These are phyloP conservation scores for Chanos chanos DNA, from an alignment of 2,797 vertebrate species.

Conservation along the genomic window DNA sequence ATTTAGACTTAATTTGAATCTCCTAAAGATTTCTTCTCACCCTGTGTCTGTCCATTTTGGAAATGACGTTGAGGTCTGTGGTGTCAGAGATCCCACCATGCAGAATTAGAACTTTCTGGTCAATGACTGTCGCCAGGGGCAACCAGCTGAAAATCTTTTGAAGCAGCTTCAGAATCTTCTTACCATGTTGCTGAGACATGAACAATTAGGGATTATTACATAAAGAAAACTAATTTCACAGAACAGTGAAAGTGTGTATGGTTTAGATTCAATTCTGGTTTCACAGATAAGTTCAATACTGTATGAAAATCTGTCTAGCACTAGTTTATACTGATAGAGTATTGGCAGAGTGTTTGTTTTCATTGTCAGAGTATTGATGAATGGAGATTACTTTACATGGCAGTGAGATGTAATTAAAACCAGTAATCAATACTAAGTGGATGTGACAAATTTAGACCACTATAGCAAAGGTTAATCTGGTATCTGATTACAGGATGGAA, in stretches of 20 bases:
- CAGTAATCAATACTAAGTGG: background rate
- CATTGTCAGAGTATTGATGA: no score
- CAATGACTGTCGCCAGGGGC: slow-evolving; percentile 86
- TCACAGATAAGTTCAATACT: no score
- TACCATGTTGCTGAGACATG: slow-evolving; percentile 76
- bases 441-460: background rate
- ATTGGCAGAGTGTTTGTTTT: no score
- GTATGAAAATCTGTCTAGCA: no score
- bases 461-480: slow-evolving; percentile 7
- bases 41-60: slow-evolving; percentile 79
- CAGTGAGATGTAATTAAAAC: background rate
- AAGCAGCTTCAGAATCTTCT: slow-evolving; percentile 82
- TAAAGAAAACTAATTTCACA: background rate
- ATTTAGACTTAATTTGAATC: no score
- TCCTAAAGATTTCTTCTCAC: no score
- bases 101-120: slow-evolving; percentile 85
- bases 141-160: slow-evolving; percentile 91
- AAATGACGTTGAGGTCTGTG: slow-evolving; percentile 80
- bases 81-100: slow-evolving; percentile 88
- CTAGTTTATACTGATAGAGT: no score
- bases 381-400: background rate
- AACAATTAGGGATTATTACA: background rate
- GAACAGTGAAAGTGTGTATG: no score
- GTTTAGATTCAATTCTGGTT: no score
- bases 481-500: background rate